phyloP scores from a whole-genome alignment of 2,797 vertebrate genomes.

The Chelmon rostratus region DNA sequence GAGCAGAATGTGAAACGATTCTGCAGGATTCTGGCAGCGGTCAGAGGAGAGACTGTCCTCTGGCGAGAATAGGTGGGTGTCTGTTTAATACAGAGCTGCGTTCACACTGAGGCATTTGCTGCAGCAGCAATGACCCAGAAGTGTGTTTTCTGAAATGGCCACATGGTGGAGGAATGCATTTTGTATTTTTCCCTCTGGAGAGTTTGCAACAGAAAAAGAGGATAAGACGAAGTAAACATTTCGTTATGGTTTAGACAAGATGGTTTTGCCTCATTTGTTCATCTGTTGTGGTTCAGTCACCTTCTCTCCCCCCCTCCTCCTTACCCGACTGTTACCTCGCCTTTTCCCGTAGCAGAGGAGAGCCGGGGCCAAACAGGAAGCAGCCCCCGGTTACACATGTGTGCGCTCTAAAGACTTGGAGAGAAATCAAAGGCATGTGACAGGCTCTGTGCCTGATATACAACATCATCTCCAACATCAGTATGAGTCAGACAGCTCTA shows the following conservation, averaged over 20 bases:
- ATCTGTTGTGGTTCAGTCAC: slow-evolving; percentile 49
- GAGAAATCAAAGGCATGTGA: slow-evolving; percentile 76
- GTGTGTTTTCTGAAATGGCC: slow-evolving; percentile 65
- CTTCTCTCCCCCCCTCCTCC: slow-evolving; percentile 13
- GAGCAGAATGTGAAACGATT: slow-evolving; percentile 72
- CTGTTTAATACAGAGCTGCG: slow-evolving; percentile 63
- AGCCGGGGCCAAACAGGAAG: slow-evolving; percentile 78
- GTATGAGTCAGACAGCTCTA: slow-evolving; percentile 68
- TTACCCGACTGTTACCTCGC: slow-evolving; percentile 53
- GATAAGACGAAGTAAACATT: slow-evolving; percentile 40
- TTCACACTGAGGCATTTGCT: slow-evolving; percentile 60
- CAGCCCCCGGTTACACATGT: slow-evolving; percentile 73
- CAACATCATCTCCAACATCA: slow-evolving; percentile 63
- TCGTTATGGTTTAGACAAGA: slow-evolving; percentile 30
- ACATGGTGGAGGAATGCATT: slow-evolving; percentile 64
- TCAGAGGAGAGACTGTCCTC: slow-evolving; percentile 72
- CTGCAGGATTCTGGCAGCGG: slow-evolving; percentile 64
- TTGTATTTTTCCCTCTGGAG: slow-evolving; percentile 33
- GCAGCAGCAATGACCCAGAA: slow-evolving; percentile 56
- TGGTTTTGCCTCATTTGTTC: slow-evolving; percentile 57
- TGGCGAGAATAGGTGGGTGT: slow-evolving; percentile 63
- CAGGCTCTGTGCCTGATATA: slow-evolving; percentile 69
- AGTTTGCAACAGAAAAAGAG: slow-evolving; percentile 13
- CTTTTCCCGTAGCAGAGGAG: slow-evolving; percentile 76
- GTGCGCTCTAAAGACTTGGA: slow-evolving; percentile 70